Evolutionary conservation across 2,888 invertebrate species (phyloP).

Genomic region (Apodemia duryi): DNA sequence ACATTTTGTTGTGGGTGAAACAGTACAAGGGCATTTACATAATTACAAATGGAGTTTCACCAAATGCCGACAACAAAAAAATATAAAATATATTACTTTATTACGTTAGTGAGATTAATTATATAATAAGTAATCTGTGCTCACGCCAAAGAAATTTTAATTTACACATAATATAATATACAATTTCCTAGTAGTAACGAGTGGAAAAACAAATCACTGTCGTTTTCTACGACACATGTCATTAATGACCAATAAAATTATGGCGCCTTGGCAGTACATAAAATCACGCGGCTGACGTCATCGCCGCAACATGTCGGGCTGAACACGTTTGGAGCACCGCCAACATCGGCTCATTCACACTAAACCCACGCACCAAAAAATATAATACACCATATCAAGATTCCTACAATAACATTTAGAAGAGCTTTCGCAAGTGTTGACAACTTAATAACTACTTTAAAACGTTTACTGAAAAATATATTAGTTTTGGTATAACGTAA

Average conservation of each 20-base stretch:
- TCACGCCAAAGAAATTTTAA: conserved; percentile 6
- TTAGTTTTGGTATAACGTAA: neutral
- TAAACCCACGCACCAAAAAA: conserved; percentile 52
- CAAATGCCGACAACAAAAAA: too few species aligned
- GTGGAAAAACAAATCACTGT: conserved; percentile 15
- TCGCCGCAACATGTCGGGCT: conserved; percentile 38
- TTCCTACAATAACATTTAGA: conserved; percentile 10
- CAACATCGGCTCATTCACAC: conserved; percentile 73
- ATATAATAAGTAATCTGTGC: neutral
- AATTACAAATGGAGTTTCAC: too few species aligned
- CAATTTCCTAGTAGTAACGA: conserved; percentile 15
- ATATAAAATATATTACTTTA: neutral
- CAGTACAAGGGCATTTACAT: too few species aligned
- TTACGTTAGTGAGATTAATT: neutral
- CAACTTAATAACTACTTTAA: conserved; percentile 12
- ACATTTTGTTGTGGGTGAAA: too few species aligned
- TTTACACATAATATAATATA: neutral
- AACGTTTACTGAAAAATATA: conserved; percentile 5
- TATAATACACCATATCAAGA: conserved; percentile 16
- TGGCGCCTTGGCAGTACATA: conserved; percentile 29
- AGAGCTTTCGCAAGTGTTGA: conserved; percentile 11
- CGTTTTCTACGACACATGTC: conserved; percentile 15
- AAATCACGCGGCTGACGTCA: conserved; percentile 48
- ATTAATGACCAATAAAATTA: conserved; percentile 13
- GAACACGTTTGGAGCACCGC: conserved; percentile 62